Conservation (phyloP, 2,888 invertebrate genomes). For the Mallateleia sp. region DNA sequence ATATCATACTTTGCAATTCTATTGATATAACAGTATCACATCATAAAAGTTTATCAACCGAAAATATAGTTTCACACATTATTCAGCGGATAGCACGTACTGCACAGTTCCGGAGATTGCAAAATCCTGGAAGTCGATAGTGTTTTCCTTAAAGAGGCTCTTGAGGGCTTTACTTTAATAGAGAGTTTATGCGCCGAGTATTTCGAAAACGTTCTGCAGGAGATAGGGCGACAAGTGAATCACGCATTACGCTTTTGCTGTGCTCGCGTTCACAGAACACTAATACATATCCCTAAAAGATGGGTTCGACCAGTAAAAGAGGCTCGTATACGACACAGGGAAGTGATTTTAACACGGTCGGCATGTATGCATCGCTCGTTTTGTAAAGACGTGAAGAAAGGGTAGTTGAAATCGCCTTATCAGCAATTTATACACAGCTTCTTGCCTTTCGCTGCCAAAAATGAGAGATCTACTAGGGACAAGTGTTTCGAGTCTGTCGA, state of each 20-base stretch:
- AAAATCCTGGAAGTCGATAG: conserved; percentile 50
- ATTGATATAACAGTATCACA: no score
- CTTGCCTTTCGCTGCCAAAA: conserved; percentile 31
- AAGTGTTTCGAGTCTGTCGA: conserved; percentile 30
- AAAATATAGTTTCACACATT: conserved; percentile 48
- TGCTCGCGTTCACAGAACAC: conserved; percentile 27
- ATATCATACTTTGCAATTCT: no score
- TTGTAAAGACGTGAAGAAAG: conserved; percentile 42
- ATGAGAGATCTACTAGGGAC: conserved; percentile 24
- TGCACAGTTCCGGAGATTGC: conserved; percentile 46
- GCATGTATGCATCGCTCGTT: conserved; percentile 26
- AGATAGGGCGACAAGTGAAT: conserved; percentile 59
- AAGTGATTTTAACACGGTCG: conserved; percentile 36
- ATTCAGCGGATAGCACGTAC: conserved; percentile 39
- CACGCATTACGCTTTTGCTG: conserved; percentile 46
- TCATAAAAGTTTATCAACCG: conserved; percentile 16
- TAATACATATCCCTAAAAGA: conserved; percentile 44
- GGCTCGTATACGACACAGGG: conserved; percentile 7
- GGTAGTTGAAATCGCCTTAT: conserved; percentile 79
- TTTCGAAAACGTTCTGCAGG: conserved; percentile 43
- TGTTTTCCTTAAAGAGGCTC: conserved; percentile 51
- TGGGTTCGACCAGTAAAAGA: conserved; percentile 47
- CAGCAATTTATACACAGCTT: conserved; percentile 81
- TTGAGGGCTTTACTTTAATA: conserved; percentile 61
- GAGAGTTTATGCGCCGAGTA: conserved; percentile 56